Percentiles rank a stretch among this genome's conserved stretches.
Conservation (phyloP, 2,888 invertebrate genomes). For the Amphipyra berbera region DNA sequence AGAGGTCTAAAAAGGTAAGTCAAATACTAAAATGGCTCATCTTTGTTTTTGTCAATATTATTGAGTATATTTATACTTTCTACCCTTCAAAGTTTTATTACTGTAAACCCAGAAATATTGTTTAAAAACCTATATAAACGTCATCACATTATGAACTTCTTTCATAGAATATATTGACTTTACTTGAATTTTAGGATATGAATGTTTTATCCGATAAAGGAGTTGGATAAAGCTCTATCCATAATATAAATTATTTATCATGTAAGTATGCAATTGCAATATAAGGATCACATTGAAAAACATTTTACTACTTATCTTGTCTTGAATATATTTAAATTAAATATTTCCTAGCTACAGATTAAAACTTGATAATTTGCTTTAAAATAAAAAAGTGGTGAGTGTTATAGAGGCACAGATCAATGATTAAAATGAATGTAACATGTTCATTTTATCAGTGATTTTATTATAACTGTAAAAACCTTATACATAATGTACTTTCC, state of each 20-base stretch:
- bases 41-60: too few species aligned
- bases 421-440: constrained; percentile 55
- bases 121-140: too few species aligned
- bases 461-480: constrained; percentile 89
- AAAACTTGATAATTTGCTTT: constrained; percentile 41
- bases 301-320: constrained; percentile 36
- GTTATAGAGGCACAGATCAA: constrained; percentile 46
- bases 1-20: too few species aligned
- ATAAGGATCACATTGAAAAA: constrained; percentile 35
- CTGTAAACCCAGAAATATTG: too few species aligned
- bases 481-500: constrained; percentile 85
- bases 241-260: not conserved
- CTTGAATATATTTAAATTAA: constrained; percentile 52
- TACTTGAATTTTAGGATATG: too few species aligned
- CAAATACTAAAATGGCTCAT: too few species aligned
- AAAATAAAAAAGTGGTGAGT: constrained; percentile 32
- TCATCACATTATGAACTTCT: too few species aligned
- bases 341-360: constrained; percentile 53
- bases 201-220: too few species aligned
- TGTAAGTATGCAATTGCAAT: not conserved
- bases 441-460: constrained; percentile 70
- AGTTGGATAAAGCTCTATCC: too few species aligned
- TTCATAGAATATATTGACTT: too few species aligned
- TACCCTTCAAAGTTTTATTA: too few species aligned
- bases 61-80: too few species aligned